Evolutionary conservation across 2,113 vertebrate genomes (phyloP).

Genomic region (Psammodynastes pulverulentus): DNA sequence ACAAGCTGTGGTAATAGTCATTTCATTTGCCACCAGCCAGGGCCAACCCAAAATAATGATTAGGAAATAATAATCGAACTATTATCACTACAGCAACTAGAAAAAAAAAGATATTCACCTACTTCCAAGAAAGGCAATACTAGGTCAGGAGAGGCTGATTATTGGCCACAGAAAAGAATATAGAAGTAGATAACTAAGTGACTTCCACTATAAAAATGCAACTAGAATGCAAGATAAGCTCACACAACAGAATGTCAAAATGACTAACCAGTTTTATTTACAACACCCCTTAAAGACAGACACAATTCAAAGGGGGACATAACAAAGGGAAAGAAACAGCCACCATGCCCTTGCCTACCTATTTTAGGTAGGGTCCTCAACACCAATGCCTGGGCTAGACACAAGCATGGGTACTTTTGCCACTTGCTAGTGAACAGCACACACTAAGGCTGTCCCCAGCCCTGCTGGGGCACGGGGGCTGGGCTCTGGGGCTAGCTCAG

Average conservation of each 20-base stretch:
- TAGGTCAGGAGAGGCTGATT: not conserved
- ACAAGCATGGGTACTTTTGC: slow-evolving; percentile 15
- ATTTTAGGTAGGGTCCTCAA: not conserved
- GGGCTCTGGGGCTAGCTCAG: slow-evolving; percentile 29
- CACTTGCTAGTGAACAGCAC: not conserved
- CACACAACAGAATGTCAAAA: slow-evolving; percentile 54
- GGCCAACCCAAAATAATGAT: not conserved
- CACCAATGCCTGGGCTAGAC: not conserved
- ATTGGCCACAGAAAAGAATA: not conserved
- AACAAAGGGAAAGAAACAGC: slow-evolving; percentile 48
- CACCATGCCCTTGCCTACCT: slow-evolving; percentile 20
- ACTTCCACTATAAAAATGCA: not conserved
- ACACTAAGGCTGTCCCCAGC: slow-evolving; percentile 8
- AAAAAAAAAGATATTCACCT: not conserved
- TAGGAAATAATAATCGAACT: not conserved
- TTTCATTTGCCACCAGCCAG: not conserved
- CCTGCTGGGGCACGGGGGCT: slow-evolving; percentile 13
- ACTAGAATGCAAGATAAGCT: not conserved
- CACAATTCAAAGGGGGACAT: slow-evolving; percentile 46
- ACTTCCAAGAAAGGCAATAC: not conserved
- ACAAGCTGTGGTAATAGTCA: not conserved
- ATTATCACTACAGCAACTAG: not conserved
- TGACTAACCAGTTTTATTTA: slow-evolving; percentile 69
- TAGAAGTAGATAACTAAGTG: not conserved
- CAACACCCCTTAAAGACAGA: slow-evolving; percentile 68